Evolutionary conservation across 2,797 vertebrate species (phyloP).

Genomic region (Sebastes diaconus): DNA sequence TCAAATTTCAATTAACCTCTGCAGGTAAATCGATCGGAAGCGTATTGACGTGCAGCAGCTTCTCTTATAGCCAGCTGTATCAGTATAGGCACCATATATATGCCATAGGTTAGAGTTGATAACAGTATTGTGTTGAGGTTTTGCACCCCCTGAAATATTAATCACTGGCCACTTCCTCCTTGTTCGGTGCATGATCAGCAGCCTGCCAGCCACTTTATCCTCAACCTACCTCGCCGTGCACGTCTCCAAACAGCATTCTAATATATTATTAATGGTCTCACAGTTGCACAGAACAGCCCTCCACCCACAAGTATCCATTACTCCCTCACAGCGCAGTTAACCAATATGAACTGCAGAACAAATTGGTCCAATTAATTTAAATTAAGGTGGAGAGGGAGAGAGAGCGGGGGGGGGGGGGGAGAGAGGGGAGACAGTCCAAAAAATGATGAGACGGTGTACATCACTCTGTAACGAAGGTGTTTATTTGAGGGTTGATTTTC

Average conservation of each 20-base stretch:
- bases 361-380: conserved; percentile 72
- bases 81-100: not conserved
- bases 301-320: conserved; percentile 65
- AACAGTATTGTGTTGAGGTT: conserved; percentile 53
- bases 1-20: conserved; percentile 63
- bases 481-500: not conserved
- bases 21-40: conserved; percentile 14
- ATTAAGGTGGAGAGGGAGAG: conserved; percentile 53
- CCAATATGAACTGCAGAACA: conserved; percentile 64
- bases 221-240: conserved; percentile 53
- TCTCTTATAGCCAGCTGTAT: not conserved
- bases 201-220: conserved; percentile 62
- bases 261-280: conserved; percentile 76
- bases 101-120: conserved; percentile 48
- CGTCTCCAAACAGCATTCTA: conserved; percentile 63
- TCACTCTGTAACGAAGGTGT: conserved; percentile 14
- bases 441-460: not conserved
- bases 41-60: conserved; percentile 12
- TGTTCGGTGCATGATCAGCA: conserved; percentile 72
- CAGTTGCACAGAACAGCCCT: conserved; percentile 54
- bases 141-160: conserved; percentile 73
- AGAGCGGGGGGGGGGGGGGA: not conserved
- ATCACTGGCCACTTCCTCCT: conserved; percentile 69
- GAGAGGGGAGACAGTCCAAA: not conserved
- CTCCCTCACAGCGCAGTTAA: conserved; percentile 60